Conservation (phyloP, 1,140 invertebrate species). For the Medauroidea extradentata region DNA sequence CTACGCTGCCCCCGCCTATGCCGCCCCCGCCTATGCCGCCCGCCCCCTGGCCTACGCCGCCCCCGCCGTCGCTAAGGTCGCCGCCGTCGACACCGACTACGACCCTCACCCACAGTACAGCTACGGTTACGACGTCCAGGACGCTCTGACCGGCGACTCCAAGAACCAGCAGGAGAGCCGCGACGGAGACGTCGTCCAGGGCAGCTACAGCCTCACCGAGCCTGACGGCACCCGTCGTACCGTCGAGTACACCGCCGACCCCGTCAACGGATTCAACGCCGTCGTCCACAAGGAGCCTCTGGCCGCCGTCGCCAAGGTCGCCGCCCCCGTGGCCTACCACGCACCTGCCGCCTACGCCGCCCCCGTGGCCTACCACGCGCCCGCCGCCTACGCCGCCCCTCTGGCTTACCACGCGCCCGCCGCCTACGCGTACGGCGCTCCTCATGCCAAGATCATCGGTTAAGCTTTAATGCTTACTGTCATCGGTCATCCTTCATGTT, state of each 20-base stretch:
- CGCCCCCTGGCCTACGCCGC: neutral
- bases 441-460: too few species aligned
- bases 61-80: neutral
- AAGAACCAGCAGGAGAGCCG: constrained; percentile 56
- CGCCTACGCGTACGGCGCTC: too few species aligned
- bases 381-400: too few species aligned
- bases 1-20: neutral
- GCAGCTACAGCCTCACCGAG: constrained; percentile 52
- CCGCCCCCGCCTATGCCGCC: neutral
- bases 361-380: too few species aligned
- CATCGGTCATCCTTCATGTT: too few species aligned
- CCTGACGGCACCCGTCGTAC: constrained; percentile 52
- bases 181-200: constrained; percentile 52
- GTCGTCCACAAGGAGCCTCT: neutral
- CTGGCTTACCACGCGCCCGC: too few species aligned
- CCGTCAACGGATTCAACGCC: constrained; percentile 24
- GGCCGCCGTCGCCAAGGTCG: too few species aligned
- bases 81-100: constrained; percentile 1
- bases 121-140: constrained; percentile 13
- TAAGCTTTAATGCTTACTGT: too few species aligned
- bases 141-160: constrained; percentile 50
- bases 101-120: constrained; percentile 9
- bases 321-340: too few species aligned
- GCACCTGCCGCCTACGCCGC: too few species aligned
- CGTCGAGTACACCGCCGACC: constrained; percentile 50